Percentiles rank a stretch among this genome's conserved stretches.
Conservation (phyloP, 2,113 vertebrate genomes). For the Myotis yumanensis region DNA sequence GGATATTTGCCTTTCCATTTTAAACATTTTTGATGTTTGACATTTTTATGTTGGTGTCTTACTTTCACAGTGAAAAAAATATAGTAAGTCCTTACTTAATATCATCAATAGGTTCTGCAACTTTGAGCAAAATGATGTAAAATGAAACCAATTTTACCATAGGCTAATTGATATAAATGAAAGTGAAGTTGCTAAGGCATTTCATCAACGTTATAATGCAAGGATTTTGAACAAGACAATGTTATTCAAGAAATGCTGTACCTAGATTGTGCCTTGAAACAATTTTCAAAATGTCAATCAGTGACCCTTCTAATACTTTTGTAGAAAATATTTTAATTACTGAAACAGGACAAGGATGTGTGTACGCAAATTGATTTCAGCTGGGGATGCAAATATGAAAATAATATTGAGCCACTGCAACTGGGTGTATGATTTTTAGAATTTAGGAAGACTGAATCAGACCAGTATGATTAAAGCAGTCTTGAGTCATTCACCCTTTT, state of each 20-base stretch:
- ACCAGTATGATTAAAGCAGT: background rate
- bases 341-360: conserved; percentile 22
- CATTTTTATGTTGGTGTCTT: conserved; percentile 46
- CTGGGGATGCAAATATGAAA: conserved; percentile 3
- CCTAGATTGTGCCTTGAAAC: background rate
- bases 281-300: conserved; percentile 28
- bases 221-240: background rate
- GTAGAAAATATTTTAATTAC: conserved; percentile 47
- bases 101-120: background rate
- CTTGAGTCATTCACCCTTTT: background rate
- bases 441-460: background rate
- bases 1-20: conserved; percentile 14
- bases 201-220: background rate
- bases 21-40: conserved; percentile 18
- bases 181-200: background rate
- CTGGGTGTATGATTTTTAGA: background rate
- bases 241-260: background rate
- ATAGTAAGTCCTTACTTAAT: background rate
- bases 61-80: conserved; percentile 28
- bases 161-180: background rate
- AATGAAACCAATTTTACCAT: background rate
- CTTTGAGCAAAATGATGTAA: background rate
- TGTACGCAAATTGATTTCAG: conserved; percentile 2
- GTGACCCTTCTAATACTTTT: conserved; percentile 14
- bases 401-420: background rate